phyloP scores from a whole-genome alignment of 37 sponge, comb jelly and placozoan species.

The Aplysina aerophoba region DNA sequence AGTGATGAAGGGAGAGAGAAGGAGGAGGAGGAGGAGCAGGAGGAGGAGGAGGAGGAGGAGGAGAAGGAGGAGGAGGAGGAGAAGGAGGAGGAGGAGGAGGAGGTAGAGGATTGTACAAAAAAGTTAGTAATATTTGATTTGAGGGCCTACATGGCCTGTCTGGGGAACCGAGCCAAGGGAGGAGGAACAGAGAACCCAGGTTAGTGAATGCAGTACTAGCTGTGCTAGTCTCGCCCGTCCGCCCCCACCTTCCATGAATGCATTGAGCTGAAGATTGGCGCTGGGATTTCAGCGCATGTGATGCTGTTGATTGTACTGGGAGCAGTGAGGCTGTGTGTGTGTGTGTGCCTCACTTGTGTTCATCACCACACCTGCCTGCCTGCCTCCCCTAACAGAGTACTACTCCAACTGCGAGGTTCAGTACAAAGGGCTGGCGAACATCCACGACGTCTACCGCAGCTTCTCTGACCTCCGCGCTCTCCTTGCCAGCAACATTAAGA shows the following conservation, averaged over 20 bases:
- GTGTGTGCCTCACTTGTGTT: no score
- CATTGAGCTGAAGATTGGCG: no score
- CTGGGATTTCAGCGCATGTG: no score
- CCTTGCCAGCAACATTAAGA: neutral
- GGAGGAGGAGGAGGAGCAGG: neutral
- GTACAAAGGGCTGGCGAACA: constrained; percentile 87
- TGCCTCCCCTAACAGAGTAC: constrained; percentile 58
- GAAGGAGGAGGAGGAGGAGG: neutral
- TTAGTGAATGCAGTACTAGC: neutral
- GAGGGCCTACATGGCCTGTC: constrained; percentile 81
- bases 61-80: neutral
- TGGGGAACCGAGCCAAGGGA: constrained; percentile 91
- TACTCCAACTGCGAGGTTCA: constrained; percentile 83
- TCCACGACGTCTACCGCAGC: constrained; percentile 86
- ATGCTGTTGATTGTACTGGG: neutral
- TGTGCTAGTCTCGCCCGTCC: no score
- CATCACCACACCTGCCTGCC: neutral
- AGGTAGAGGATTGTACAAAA: neutral
- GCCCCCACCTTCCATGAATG: no score
- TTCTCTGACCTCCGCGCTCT: constrained; percentile 65
- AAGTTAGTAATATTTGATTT: constrained; percentile 76
- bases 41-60: neutral
- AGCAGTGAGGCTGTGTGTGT: neutral
- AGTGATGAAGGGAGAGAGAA: neutral
- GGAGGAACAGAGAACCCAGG: constrained; percentile 87